Evolutionary conservation across 2,888 invertebrate species (phyloP), one percentile per base, ranked within the genome.

Genomic region (Catocala nupta): DNA sequence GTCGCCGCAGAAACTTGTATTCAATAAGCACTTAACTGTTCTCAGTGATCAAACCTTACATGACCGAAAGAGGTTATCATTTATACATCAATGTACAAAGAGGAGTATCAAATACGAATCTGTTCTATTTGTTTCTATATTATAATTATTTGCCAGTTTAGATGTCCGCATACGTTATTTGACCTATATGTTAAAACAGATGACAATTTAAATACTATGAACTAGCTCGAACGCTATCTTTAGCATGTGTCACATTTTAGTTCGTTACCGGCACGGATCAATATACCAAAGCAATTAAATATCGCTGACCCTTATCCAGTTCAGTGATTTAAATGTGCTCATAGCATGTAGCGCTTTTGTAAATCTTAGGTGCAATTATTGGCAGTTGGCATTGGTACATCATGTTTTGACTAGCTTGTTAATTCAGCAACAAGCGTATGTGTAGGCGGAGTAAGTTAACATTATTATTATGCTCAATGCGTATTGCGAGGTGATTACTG

Each of bases 251-350:
- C 52, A 62, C 53, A 68, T 59, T 65, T 62, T 53, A 44, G 45
- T 34, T 44, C 49, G 42, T 49, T 47, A 34, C 36, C 13, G 6
- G 33, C 51, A 45, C 36, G 39, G 56, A 64, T 75, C 66, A 63
- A 73, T 71, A 75, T 59, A 58, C 66, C 56, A 67, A 66, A 53
- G 63, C 54, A 63, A 75, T 66, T 75, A 64, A 68, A 72, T 54
- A 58, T 55, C 59, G 36, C 12, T 33, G 54, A 25, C 39, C 64
- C 36, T 42, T 39, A 36, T 34, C 5, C 25, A 25, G 3, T 25
- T 36, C 45, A 5, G 12, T 45, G 45, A 45, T 39, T 39, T 9
- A 39, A 39, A 39, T 7, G 8, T 25, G 25, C 25, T 25, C 4
- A 1, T 3, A 25, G 25, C 25, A 25, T 25, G 25, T 25, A 25